Conservation (phyloP, 2,888 invertebrate species). For the Pyrrhosoma nymphula region DNA sequence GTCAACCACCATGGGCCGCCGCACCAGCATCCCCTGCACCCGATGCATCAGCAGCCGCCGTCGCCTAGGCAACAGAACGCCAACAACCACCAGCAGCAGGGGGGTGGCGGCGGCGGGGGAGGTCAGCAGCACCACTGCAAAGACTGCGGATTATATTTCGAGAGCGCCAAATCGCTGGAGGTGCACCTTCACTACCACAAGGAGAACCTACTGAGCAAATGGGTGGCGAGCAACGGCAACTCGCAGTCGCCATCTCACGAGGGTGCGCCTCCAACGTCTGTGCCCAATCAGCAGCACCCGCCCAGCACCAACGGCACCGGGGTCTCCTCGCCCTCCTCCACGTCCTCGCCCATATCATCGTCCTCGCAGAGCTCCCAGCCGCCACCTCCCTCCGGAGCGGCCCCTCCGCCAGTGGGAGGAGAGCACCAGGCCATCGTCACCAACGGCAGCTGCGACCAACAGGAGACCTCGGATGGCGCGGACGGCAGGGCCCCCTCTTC, state of each 20-base stretch:
- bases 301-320: constrained; percentile 76
- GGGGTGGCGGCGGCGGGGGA: constrained; percentile 71
- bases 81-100: constrained; percentile 73
- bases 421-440: constrained; percentile 36
- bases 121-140: constrained; percentile 82
- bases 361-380: constrained; percentile 76
- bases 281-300: constrained; percentile 70
- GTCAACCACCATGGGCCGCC: constrained; percentile 71
- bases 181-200: constrained; percentile 90
- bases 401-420: background rate
- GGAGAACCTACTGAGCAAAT: constrained; percentile 87
- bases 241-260: constrained; percentile 69
- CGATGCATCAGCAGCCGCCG: constrained; percentile 73
- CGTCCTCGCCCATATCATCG: constrained; percentile 80
- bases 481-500: constrained; percentile 32
- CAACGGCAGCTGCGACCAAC: constrained; percentile 11
- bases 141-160: constrained; percentile 87
- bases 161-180: constrained; percentile 87
- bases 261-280: constrained; percentile 72
- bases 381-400: background rate
- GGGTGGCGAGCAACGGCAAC: constrained; percentile 81
- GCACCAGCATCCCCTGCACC: constrained; percentile 71
- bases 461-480: background rate
- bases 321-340: constrained; percentile 74
- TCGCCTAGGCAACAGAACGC: constrained; percentile 71